These are phyloP conservation scores for Nicator chloris DNA, from an alignment of 2,113 vertebrate species.

Conservation along the genomic window DNA sequence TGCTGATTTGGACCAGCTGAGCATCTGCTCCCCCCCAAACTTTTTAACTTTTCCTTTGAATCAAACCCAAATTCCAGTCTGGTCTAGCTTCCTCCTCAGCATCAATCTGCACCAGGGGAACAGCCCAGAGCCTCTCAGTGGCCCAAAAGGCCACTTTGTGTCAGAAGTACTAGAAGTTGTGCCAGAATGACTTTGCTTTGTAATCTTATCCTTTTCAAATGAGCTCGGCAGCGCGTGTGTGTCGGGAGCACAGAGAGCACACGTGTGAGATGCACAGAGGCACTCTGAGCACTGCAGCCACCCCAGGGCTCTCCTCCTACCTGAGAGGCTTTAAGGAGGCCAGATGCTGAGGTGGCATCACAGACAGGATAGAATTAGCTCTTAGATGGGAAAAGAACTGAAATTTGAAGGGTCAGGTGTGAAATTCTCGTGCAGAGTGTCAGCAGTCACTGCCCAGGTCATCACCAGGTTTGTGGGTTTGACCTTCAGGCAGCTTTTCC, in stretches of 20 bases:
- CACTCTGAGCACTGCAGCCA: not conserved
- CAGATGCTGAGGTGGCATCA: not conserved
- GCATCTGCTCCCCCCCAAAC: constrained; percentile 27
- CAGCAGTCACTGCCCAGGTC: not conserved
- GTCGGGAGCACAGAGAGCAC: not conserved
- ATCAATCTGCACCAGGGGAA: not conserved
- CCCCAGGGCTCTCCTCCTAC: not conserved
- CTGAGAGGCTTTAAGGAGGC: not conserved
- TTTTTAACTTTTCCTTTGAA: constrained; percentile 52
- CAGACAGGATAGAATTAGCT: not conserved
- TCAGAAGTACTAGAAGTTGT: constrained; percentile 13
- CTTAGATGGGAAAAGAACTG: not conserved
- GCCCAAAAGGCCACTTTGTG: not conserved
- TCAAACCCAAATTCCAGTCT: constrained; percentile 26
- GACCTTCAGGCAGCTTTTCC: not conserved
- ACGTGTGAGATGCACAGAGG: not conserved
- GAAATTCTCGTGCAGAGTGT: not conserved
- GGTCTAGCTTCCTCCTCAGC: constrained; percentile 13
- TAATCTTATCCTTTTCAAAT: not conserved
- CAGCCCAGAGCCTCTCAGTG: constrained; percentile 6
- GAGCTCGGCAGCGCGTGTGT: not conserved
- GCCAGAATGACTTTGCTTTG: constrained; percentile 15
- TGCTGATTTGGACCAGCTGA: constrained; percentile 50
- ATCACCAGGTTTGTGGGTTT: not conserved
- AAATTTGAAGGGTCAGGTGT: not conserved